Evolutionary conservation across 2,888 invertebrate species (phyloP).

Genomic region (Thecocarcelia acutangulata): DNA sequence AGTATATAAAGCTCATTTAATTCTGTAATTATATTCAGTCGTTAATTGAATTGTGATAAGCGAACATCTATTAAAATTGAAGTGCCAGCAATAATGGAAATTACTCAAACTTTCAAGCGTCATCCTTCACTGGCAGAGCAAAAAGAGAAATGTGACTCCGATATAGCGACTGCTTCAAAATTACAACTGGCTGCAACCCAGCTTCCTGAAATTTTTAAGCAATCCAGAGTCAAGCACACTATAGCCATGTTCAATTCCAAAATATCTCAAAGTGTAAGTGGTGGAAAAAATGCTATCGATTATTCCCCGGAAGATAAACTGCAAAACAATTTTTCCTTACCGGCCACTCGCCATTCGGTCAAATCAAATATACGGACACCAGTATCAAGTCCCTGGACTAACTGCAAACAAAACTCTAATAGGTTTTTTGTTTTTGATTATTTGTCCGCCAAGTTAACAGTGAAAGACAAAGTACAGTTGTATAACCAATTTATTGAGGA

Average conservation of each 20-base stretch:
- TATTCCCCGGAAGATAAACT: too few relatives aligned
- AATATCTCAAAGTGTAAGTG: constrained; percentile 72
- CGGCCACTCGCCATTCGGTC: constrained; percentile 18
- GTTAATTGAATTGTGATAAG: too few relatives aligned
- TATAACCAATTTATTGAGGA: constrained; percentile 78
- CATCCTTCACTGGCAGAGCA: constrained; percentile 59
- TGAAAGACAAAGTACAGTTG: constrained; percentile 77
- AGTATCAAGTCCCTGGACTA: constrained; percentile 56
- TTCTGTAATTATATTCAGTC: too few relatives aligned
- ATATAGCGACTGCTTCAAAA: background rate
- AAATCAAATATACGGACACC: constrained; percentile 15
- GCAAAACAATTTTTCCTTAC: background rate
- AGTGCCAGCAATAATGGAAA: too few relatives aligned
- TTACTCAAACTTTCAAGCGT: too few relatives aligned
- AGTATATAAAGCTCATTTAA: too few relatives aligned
- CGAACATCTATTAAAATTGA: too few relatives aligned
- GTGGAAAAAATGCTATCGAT: background rate
- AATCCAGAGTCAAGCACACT: constrained; percentile 76
- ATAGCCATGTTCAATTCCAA: constrained; percentile 77
- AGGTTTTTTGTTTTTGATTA: constrained; percentile 76
- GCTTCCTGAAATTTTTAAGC: constrained; percentile 64
- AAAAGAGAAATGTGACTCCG: constrained; percentile 25
- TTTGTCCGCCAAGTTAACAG: constrained; percentile 76
- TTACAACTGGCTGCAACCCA: background rate
- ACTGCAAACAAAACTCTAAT: constrained; percentile 25